Evolutionary conservation across 2,888 invertebrate genomes (phyloP).

Genomic region (Pediacus dermestoides): DNA sequence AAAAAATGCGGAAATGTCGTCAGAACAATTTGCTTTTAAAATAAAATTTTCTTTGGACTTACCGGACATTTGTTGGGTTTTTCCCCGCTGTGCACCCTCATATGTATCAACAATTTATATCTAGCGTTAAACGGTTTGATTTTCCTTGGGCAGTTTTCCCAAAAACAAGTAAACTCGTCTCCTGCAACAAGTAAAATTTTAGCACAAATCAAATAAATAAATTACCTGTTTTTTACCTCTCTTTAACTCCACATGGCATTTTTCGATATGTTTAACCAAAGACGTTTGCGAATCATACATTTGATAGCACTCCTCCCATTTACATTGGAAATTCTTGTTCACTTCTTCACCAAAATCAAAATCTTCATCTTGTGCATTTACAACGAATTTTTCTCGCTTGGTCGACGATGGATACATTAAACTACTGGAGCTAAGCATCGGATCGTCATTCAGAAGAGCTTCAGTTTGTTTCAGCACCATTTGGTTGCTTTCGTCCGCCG

Average conservation of each 20-base stretch:
- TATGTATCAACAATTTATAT: constrained; percentile 94
- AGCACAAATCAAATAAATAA: constrained; percentile 7
- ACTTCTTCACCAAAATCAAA: neutral
- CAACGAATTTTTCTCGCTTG: neutral
- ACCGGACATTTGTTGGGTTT: constrained; percentile 98
- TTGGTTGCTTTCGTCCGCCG: constrained; percentile 10
- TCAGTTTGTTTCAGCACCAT: constrained; percentile 46
- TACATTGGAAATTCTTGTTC: constrained; percentile 56
- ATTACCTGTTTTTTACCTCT: constrained; percentile 52
- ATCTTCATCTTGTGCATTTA: neutral
- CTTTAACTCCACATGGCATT: constrained; percentile 82
- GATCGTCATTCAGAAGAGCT: constrained; percentile 44
- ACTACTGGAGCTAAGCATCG: constrained; percentile 35
- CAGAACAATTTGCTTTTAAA: too few species aligned
- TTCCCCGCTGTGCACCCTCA: constrained; percentile 97
- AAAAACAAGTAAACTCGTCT: constrained; percentile 89
- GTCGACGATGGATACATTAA: constrained; percentile 16
- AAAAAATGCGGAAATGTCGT: constrained; percentile 23
- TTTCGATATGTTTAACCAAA: constrained; percentile 80
- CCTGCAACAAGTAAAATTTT: constrained; percentile 48
- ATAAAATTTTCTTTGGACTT: too few species aligned
- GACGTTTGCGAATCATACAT: constrained; percentile 75
- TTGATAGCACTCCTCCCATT: constrained; percentile 83
- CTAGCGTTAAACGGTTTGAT: constrained; percentile 94
- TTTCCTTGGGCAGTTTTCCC: constrained; percentile 87